Conservation (phyloP, 2,888 invertebrate genomes). For the Ecliptopera silaceata region DNA sequence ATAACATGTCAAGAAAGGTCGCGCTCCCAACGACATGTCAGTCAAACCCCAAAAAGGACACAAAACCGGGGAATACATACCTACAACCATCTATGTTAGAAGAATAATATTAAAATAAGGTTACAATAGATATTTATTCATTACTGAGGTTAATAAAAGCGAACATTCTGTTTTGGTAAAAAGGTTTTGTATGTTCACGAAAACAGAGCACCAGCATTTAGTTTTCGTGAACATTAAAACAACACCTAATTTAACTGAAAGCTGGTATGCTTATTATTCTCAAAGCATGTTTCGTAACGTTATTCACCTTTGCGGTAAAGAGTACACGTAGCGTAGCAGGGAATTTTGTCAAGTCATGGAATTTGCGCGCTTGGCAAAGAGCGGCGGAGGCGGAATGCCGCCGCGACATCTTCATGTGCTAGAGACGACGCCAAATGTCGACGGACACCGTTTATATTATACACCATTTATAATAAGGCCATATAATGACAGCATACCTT, state of each 20-base stretch:
- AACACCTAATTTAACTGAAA: slow-evolving; percentile 7
- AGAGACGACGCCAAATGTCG: slow-evolving; percentile 57
- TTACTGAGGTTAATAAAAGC: not conserved
- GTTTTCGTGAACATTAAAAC: not conserved
- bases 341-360: slow-evolving; percentile 53
- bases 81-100: not conserved
- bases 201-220: no score
- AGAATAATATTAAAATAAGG: not conserved
- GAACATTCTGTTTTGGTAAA: not conserved
- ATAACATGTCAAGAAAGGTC: slow-evolving; percentile 42
- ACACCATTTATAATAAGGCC: slow-evolving; percentile 20
- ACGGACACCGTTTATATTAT: slow-evolving; percentile 50
- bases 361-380: slow-evolving; percentile 54
- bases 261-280: slow-evolving; percentile 14
- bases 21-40: slow-evolving; percentile 18
- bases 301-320: slow-evolving; percentile 29
- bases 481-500: no score
- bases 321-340: slow-evolving; percentile 25
- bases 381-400: slow-evolving; percentile 57
- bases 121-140: not conserved
- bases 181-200: no score
- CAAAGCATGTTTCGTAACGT: slow-evolving; percentile 16
- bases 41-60: slow-evolving; percentile 29
- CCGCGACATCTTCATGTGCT: slow-evolving; percentile 73
- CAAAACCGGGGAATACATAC: not conserved